Evolutionary conservation across 2,113 vertebrate species (phyloP).

Genomic region (Cyanoderma ruficeps): DNA sequence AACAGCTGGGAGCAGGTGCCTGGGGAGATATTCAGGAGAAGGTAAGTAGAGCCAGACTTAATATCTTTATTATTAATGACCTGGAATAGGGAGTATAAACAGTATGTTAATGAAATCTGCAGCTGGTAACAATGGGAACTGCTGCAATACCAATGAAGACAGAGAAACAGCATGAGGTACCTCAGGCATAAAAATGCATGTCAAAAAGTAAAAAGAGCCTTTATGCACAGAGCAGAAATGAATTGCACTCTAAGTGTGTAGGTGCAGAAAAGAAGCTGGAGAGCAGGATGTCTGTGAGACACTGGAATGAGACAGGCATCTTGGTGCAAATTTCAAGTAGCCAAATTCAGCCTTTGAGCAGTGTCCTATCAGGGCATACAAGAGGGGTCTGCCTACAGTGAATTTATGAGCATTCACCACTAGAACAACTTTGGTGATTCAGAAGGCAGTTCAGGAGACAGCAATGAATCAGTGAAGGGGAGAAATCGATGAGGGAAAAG

Average conservation of each 20-base stretch:
- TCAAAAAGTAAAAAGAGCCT: not conserved
- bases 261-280: not conserved
- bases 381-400: not conserved
- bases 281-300: not conserved
- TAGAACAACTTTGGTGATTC: not conserved
- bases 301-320: fast-evolving
- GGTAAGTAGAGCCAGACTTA: slow-evolving; percentile 25
- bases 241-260: not conserved
- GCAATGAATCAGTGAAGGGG: not conserved
- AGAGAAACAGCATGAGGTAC: not conserved
- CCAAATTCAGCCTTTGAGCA: not conserved
- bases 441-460: not conserved
- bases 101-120: slow-evolving; percentile 51
- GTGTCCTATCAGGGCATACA: not conserved
- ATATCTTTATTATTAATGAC: slow-evolving; percentile 48
- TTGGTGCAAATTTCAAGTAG: not conserved
- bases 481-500: not conserved
- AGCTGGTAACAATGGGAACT: slow-evolving; percentile 41
- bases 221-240: not conserved
- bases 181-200: not conserved
- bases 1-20: slow-evolving; percentile 46
- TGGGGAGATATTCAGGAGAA: slow-evolving; percentile 14
- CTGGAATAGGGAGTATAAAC: slow-evolving; percentile 20
- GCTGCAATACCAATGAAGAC: not conserved
- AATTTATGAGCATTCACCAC: not conserved